These are phyloP conservation scores for Euborellia annulipes DNA, from an alignment of 1,140 invertebrate species.

Conservation along the genomic window DNA sequence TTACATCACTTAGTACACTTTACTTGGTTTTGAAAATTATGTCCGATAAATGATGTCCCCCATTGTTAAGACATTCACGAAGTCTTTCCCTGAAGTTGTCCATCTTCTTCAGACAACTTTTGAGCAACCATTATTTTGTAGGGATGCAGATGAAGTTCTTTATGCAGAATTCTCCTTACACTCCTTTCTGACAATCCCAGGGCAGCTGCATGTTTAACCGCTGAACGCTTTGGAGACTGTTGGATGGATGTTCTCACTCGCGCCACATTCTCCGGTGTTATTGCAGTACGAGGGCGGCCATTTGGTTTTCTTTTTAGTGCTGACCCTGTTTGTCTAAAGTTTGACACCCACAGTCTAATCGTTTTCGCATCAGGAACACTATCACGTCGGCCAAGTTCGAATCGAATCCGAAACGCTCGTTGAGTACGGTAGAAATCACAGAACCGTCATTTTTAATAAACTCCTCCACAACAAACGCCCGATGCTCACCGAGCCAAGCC, in stretches of 20 bases:
- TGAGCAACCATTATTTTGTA: no score
- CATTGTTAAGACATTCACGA: no score
- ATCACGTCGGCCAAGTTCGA: conserved; percentile 9
- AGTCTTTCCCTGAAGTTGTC: no score
- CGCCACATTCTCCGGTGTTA: not conserved
- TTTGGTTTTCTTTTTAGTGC: conserved; percentile 13
- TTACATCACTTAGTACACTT: no score
- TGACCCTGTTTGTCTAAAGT: conserved; percentile 14
- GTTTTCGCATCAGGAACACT: conserved; percentile 11
- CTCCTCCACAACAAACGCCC: conserved; percentile 14
- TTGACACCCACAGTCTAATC: conserved; percentile 9
- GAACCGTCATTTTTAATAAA: conserved; percentile 12
- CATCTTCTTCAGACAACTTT: no score
- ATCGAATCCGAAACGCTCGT: conserved; percentile 7
- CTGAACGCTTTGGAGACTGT: conserved; percentile 1
- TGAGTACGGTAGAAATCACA: conserved; percentile 10
- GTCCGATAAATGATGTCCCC: no score
- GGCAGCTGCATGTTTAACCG: not conserved
- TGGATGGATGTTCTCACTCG: not conserved
- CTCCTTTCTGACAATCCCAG: no score
- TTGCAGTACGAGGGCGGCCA: conserved; percentile 6
- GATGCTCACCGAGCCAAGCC: conserved; percentile 12
- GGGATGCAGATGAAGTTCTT: no score
- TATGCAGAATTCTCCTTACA: no score
- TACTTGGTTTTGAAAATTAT: no score